A percentile compares a stretch with the other conserved stretches of the same genome.
Conservation (phyloP, 2,113 vertebrate genomes). For the Paraplagusia blochii region DNA sequence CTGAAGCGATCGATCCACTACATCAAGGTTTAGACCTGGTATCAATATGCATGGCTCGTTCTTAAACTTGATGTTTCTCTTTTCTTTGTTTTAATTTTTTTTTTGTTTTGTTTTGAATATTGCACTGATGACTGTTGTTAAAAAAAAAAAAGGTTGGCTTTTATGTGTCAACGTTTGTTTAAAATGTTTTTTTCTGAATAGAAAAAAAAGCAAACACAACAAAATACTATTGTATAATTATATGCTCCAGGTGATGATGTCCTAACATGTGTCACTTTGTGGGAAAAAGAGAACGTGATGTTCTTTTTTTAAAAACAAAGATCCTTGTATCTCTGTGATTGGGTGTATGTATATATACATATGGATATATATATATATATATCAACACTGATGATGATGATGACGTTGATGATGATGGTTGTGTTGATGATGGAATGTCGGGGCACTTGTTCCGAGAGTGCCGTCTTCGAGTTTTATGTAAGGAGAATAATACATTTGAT, state of each 20-base stretch:
- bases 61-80: conserved; percentile 81
- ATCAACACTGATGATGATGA: conserved; percentile 64
- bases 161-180: conserved; percentile 70
- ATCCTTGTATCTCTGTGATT: conserved; percentile 74
- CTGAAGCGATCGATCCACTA: conserved; percentile 51
- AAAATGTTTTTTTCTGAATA: conserved; percentile 67
- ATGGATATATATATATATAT: conserved; percentile 70
- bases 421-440: conserved; percentile 29
- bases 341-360: conserved; percentile 74
- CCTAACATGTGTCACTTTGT: conserved; percentile 75
- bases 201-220: conserved; percentile 79
- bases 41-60: conserved; percentile 77
- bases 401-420: conserved; percentile 43
- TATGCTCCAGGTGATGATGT: conserved; percentile 79
- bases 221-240: conserved; percentile 76
- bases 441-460: conserved; percentile 78
- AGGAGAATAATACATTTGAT: conserved; percentile 82
- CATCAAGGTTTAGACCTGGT: conserved; percentile 58
- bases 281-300: conserved; percentile 54
- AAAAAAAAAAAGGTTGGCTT: conserved; percentile 72
- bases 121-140: conserved; percentile 89
- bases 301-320: conserved; percentile 69
- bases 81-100: conserved; percentile 64
- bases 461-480: conserved; percentile 75
- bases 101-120: conserved; percentile 77